phyloP scores from a whole-genome alignment of 2,113 vertebrate genomes.

The Aegotheles bennettii region DNA sequence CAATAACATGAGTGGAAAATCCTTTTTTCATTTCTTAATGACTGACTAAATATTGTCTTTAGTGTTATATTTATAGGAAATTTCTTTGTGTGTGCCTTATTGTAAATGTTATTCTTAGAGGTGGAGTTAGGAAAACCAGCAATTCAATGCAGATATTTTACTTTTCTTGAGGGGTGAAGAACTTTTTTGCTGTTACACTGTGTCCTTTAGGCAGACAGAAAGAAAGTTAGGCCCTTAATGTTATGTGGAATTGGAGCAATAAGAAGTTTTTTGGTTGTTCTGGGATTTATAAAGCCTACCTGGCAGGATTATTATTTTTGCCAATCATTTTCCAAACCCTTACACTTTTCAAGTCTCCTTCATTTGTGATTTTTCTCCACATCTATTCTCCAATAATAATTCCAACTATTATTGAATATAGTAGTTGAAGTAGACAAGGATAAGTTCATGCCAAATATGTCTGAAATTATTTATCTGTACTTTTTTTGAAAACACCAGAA shows the following conservation, averaged over 20 bases:
- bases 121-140: background rate
- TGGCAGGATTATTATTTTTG: background rate
- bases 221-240: background rate
- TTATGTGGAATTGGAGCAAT: background rate
- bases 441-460: background rate
- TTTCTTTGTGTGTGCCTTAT: background rate
- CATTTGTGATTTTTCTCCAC: background rate
- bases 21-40: background rate
- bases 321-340: background rate
- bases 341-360: background rate
- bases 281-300: background rate
- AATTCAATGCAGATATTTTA: background rate
- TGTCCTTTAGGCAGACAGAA: background rate
- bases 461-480: background rate
- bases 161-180: background rate
- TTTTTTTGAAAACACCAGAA: background rate
- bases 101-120: conserved; percentile 33
- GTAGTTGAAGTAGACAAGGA: background rate
- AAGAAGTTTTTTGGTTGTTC: background rate
- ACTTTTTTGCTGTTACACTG: background rate
- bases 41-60: conserved; percentile 25
- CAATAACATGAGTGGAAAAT: conserved; percentile 2
- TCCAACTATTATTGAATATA: background rate
- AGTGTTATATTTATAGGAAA: background rate
- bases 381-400: background rate